Conservation (phyloP, 2,797 vertebrate genomes). For the Fundulus diaphanus region DNA sequence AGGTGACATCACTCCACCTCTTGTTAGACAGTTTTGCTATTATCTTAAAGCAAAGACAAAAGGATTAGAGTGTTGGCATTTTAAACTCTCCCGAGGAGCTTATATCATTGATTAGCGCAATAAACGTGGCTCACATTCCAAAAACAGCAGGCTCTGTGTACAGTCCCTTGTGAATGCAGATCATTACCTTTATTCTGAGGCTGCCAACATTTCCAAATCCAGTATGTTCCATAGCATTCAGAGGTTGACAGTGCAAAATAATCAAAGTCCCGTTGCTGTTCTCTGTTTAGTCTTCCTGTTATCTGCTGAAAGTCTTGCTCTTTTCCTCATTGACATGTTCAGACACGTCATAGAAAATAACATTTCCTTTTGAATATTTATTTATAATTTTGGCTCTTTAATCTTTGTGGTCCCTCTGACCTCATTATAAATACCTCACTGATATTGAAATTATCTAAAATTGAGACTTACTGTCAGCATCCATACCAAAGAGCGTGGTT, state of each 20-base stretch:
- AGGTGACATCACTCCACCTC: not conserved
- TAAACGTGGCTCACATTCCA: not conserved
- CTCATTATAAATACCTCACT: not conserved
- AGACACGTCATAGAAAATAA: not conserved
- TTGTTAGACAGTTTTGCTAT: not conserved
- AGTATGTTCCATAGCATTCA: not conserved
- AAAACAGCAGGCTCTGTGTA: not conserved
- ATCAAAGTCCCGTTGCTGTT: no score
- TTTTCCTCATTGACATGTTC: no score
- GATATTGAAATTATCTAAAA: no score
- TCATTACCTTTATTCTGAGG: not conserved
- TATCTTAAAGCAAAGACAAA: not conserved
- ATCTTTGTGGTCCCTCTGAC: not conserved
- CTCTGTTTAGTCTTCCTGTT: no score
- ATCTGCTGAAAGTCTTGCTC: no score
- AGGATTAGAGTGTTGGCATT: not conserved
- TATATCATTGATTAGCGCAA: not conserved
- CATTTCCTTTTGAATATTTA: not conserved
- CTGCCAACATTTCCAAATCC: not conserved
- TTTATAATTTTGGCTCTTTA: no score
- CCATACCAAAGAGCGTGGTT: no score
- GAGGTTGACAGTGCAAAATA: not conserved
- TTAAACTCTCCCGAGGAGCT: not conserved
- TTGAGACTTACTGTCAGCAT: no score
- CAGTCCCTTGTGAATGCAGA: not conserved